A percentile compares a stretch with the other conserved stretches of the same genome.
These are phyloP conservation scores for Odontamblyopus rebecca DNA, from an alignment of 2,797 vertebrate species.

Conservation along the genomic window DNA sequence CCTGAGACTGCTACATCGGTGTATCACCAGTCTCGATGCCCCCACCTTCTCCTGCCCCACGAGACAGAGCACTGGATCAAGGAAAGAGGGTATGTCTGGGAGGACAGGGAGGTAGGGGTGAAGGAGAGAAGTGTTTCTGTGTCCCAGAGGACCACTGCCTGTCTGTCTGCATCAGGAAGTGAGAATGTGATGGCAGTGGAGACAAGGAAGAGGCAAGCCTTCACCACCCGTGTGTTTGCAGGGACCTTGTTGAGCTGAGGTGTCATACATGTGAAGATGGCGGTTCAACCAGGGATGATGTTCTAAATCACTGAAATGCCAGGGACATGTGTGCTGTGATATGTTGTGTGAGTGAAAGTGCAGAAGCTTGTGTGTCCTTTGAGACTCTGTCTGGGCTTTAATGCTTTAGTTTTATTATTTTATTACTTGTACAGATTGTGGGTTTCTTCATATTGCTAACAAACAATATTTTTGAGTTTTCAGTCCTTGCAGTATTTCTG, in stretches of 20 bases:
- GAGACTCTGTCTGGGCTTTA: slow-evolving; percentile 44
- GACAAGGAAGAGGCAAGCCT: slow-evolving; percentile 51
- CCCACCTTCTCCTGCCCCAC: slow-evolving; percentile 48
- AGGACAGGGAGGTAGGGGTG: slow-evolving; percentile 32
- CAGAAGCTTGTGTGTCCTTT: slow-evolving; percentile 34
- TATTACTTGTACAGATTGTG: not conserved
- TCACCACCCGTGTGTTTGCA: slow-evolving; percentile 38
- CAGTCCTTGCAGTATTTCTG: not conserved
- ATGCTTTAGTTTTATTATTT: not conserved
- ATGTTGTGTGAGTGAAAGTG: slow-evolving; percentile 33
- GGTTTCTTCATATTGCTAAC: slow-evolving; percentile 12
- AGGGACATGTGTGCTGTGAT: slow-evolving; percentile 59
- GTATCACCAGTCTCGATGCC: slow-evolving; percentile 51
- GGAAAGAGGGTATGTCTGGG: slow-evolving; percentile 31
- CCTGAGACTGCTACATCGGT: slow-evolving; percentile 58
- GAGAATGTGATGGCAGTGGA: slow-evolving; percentile 70
- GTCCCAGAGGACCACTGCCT: slow-evolving; percentile 69
- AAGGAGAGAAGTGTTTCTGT: slow-evolving; percentile 56
- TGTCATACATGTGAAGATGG: slow-evolving; percentile 75
- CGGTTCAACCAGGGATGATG: slow-evolving; percentile 64
- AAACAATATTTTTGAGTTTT: not conserved
- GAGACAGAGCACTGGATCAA: slow-evolving; percentile 55
- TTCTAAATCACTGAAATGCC: slow-evolving; percentile 64
- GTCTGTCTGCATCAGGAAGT: slow-evolving; percentile 74
- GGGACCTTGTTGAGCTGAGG: slow-evolving; percentile 65